Evolutionary conservation across 2,113 vertebrate species (phyloP).

Genomic region (Sphaerodactylus townsendi): DNA sequence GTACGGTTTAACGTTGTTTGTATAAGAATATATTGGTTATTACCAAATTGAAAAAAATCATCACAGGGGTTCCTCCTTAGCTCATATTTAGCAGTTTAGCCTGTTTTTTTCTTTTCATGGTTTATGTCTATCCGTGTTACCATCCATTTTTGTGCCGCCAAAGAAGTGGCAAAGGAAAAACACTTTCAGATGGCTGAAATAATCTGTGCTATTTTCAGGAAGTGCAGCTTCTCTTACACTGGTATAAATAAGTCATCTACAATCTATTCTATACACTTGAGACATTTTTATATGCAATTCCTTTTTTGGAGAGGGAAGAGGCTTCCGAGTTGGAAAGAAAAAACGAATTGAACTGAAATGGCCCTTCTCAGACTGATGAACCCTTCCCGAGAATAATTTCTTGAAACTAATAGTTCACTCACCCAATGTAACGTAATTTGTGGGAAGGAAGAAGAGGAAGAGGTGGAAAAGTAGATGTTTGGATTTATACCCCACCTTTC

Average conservation of each 20-base stretch:
- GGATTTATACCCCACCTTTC: too few species aligned
- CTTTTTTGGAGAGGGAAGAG: neutral
- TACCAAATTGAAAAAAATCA: too few species aligned
- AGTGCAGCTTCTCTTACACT: neutral
- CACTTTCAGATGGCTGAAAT: neutral
- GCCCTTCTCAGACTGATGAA: neutral
- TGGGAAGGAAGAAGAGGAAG: neutral
- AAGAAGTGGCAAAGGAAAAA: neutral
- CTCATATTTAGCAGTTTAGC: too few species aligned
- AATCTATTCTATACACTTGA: neutral
- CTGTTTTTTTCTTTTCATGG: too few species aligned
- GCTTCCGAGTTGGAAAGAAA: neutral
- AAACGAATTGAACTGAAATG: neutral
- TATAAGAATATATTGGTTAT: too few species aligned
- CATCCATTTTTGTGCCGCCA: too few species aligned
- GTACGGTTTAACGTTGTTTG: too few species aligned
- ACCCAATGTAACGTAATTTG: neutral
- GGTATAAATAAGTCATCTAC: neutral
- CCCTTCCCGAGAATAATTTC: neutral
- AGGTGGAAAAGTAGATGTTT: too few species aligned
- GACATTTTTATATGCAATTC: neutral
- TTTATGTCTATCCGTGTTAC: too few species aligned
- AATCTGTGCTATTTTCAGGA: neutral
- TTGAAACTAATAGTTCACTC: neutral
- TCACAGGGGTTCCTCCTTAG: too few species aligned